These are phyloP conservation scores for Melolontha melolontha DNA, from an alignment of 2,888 invertebrate species.

Conservation along the genomic window DNA sequence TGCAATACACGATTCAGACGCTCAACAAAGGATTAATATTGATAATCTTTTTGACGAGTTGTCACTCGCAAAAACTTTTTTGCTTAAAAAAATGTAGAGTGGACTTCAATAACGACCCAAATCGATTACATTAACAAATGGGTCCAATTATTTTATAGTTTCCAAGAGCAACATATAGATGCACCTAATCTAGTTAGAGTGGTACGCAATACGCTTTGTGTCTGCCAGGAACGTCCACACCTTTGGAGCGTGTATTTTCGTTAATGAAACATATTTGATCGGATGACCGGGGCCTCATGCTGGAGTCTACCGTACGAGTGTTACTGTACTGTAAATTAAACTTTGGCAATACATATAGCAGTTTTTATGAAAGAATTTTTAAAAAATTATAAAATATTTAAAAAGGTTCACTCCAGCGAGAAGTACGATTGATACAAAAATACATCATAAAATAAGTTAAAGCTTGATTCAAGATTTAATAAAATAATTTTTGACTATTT, in stretches of 20 bases:
- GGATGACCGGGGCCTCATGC: too few species aligned
- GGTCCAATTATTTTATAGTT: background rate
- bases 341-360: too few species aligned
- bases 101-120: too few species aligned
- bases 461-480: too few species aligned
- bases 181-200: slow-evolving; percentile 3
- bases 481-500: too few species aligned
- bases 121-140: background rate
- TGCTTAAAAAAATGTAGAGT: too few species aligned
- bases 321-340: too few species aligned
- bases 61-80: slow-evolving; percentile 19
- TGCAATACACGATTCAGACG: background rate
- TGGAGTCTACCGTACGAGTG: too few species aligned
- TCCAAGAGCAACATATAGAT: slow-evolving; percentile 1
- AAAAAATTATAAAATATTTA: background rate
- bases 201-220: background rate
- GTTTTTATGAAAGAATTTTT: background rate
- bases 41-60: slow-evolving; percentile 9
- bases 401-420: slow-evolving; percentile 4
- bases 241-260: slow-evolving; percentile 8
- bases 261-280: background rate
- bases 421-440: too few species aligned
- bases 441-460: too few species aligned
- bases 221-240: background rate
- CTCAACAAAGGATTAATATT: slow-evolving; percentile 16